Conservation (phyloP, 2,113 vertebrate species). For the Glareola pratincola region DNA sequence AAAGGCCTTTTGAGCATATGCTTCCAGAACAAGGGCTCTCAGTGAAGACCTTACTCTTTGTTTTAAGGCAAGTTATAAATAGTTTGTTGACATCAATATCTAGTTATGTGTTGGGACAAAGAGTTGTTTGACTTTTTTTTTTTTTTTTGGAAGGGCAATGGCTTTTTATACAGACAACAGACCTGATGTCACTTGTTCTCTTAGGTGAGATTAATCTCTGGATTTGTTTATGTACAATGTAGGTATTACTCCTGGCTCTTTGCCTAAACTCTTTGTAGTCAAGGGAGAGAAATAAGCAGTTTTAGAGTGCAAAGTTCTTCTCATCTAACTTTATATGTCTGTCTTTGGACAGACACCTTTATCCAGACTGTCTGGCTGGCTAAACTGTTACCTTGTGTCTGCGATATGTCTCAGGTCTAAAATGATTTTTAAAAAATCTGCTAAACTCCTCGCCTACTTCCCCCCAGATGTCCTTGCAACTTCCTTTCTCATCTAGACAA, state of each 20-base stretch:
- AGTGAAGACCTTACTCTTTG: not conserved
- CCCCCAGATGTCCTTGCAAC: not conserved
- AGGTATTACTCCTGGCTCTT: not conserved
- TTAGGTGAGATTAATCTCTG: not conserved
- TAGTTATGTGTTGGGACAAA: not conserved
- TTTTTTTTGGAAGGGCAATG: not conserved
- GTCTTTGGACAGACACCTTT: not conserved
- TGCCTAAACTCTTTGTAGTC: not conserved
- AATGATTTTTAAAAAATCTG: not conserved
- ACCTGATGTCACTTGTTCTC: not conserved
- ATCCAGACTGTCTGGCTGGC: not conserved
- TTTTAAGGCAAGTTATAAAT: not conserved
- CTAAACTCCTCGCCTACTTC: not conserved
- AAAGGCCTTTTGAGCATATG: not conserved
- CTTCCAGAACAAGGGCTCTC: not conserved
- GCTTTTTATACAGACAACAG: not conserved
- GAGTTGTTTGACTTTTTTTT: not conserved
- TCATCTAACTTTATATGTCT: not conserved
- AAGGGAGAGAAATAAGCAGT: not conserved
- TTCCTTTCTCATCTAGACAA: not conserved
- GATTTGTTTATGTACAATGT: not conserved
- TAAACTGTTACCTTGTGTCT: not conserved
- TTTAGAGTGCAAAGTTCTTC: not conserved
- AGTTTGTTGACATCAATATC: not conserved
- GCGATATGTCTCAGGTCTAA: not conserved